Evolutionary conservation across 2,888 invertebrate genomes (phyloP).

Genomic region (Pemphredon lugubris): DNA sequence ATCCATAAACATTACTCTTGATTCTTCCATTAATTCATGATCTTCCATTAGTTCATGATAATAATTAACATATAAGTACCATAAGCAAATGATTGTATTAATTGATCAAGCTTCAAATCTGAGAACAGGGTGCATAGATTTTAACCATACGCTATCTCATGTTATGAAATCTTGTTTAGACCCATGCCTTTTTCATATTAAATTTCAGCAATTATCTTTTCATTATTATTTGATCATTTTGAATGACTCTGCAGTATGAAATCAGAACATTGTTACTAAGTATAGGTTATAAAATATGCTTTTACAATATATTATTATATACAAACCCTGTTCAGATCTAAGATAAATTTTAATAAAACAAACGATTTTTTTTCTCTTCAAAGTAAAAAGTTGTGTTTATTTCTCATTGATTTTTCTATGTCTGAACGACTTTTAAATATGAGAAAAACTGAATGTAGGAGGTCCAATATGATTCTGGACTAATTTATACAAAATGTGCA

Average conservation of each 20-base stretch:
- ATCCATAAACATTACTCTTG: conserved; percentile 51
- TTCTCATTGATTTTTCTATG: conserved; percentile 17
- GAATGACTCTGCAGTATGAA: conserved; percentile 57
- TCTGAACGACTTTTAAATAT: conserved; percentile 23
- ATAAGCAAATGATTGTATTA: conserved; percentile 39
- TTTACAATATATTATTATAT: conserved; percentile 55
- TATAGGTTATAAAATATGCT: conserved; percentile 51
- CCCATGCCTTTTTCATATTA: conserved; percentile 31
- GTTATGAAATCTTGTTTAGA: conserved; percentile 41
- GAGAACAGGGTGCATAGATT: conserved; percentile 33
- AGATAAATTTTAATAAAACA: conserved; percentile 43
- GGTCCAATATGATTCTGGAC: conserved; percentile 41
- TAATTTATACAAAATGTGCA: conserved; percentile 50
- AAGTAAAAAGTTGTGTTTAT: conserved; percentile 26
- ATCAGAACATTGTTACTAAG: conserved; percentile 45
- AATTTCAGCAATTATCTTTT: conserved; percentile 42
- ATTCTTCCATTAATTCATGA: conserved; percentile 59
- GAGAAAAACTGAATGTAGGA: conserved; percentile 37
- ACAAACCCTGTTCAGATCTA: conserved; percentile 61
- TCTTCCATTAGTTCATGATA: conserved; percentile 61
- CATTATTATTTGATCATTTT: conserved; percentile 41
- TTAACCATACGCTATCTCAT: conserved; percentile 34
- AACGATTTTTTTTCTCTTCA: conserved; percentile 10
- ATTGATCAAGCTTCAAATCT: conserved; percentile 22
- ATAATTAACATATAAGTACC: conserved; percentile 44